phyloP scores from a whole-genome alignment of 2,113 vertebrate genomes.

The Macrotis lagotis region DNA sequence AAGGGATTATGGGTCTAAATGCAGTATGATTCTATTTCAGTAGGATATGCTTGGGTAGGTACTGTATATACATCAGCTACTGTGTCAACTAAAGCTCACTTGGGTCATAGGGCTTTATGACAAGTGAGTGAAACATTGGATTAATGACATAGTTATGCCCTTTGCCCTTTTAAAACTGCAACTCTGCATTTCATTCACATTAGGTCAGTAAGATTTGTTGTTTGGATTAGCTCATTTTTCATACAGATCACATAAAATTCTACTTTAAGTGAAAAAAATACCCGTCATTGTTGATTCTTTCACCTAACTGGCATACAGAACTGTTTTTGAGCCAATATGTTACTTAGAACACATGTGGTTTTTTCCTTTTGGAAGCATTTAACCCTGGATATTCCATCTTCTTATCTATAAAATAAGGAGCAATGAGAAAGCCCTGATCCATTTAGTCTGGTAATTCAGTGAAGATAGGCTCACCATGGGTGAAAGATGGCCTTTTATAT shows the following conservation, averaged over 20 bases:
- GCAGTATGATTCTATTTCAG: constrained; percentile 12
- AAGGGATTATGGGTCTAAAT: constrained; percentile 12
- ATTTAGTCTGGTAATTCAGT: constrained; percentile 21
- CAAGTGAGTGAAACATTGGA: constrained; percentile 21
- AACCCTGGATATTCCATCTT: background rate
- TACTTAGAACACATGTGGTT: constrained; percentile 5
- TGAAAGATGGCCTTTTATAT: constrained; percentile 20
- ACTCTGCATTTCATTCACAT: constrained; percentile 26
- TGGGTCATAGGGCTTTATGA: constrained; percentile 14
- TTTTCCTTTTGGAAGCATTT: constrained; percentile 15
- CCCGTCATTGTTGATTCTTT: constrained; percentile 21
- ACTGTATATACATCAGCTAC: background rate
- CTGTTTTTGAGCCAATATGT: background rate
- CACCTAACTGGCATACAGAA: background rate
- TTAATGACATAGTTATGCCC: constrained; percentile 34
- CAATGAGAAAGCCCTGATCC: background rate
- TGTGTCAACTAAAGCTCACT: background rate
- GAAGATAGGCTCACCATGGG: background rate
- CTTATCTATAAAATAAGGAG: constrained; percentile 32
- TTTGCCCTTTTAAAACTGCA: constrained; percentile 14
- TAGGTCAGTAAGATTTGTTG: constrained; percentile 28
- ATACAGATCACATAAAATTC: background rate
- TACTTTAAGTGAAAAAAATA: constrained; percentile 31
- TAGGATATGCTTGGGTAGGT: constrained; percentile 25
- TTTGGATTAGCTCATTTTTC: constrained; percentile 30